A percentile compares a stretch with the other conserved stretches of the same genome.
Conservation (phyloP, 2,113 vertebrate genomes). For the Ochotona princeps region DNA sequence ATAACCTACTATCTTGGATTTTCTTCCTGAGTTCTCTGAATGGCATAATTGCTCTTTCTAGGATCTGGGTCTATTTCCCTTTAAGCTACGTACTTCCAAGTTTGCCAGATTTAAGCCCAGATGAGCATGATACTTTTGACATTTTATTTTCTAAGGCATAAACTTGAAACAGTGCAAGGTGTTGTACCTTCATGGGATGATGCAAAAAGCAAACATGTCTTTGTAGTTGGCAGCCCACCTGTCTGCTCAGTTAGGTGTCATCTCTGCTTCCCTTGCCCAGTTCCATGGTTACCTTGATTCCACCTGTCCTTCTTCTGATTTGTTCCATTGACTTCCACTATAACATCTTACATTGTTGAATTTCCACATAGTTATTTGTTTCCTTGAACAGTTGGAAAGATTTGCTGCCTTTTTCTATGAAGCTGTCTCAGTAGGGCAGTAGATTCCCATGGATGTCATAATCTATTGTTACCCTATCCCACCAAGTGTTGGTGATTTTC, state of each 20-base stretch:
- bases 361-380: conserved; percentile 12
- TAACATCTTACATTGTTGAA: background rate
- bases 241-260: background rate
- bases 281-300: background rate
- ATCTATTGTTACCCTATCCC: background rate
- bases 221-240: background rate
- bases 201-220: background rate
- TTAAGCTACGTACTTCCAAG: background rate
- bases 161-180: background rate
- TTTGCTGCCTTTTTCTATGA: conserved; percentile 33
- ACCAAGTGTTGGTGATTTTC: conserved; percentile 61
- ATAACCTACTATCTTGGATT: conserved; percentile 24
- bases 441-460: conserved; percentile 12
- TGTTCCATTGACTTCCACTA: background rate
- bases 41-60: background rate
- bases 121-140: background rate
- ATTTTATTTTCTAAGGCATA: conserved; percentile 1
- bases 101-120: conserved; percentile 32
- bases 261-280: background rate
- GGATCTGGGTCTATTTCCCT: conserved; percentile 3
- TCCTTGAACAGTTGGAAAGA: conserved; percentile 22
- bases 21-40: conserved; percentile 14
- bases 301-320: background rate
- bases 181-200: background rate
- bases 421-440: background rate